Evolutionary conservation across 2,888 invertebrate genomes (phyloP), one percentile per base, ranked within the genome.

Genomic region (Hemistola chrysoprasaria): DNA sequence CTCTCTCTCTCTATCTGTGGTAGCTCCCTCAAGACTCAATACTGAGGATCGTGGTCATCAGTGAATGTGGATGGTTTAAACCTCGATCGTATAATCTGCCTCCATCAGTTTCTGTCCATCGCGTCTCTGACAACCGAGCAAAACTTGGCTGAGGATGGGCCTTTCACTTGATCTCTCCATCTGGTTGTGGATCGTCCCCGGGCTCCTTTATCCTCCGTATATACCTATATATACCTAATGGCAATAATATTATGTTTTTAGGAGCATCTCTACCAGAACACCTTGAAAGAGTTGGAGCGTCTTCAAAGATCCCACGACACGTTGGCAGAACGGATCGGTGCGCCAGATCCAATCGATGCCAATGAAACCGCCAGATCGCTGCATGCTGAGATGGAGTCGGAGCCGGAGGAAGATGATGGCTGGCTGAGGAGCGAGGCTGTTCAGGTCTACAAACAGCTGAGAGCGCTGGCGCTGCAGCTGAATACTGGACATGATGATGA

Each of bases 311-410:
- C 93, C 35, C 95, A 94, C 68, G 91, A 92, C 66, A 92, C 93
- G 1, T 84, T 95, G 6, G 92, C 93, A 32, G 93, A 93, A 53
- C 90, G 94, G 46, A 84, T 95, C 55, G 94, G 94, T 23, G 90
- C 92, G 6, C 89, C 93, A 16, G 88, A 89, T 8, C 76, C 90
- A 7, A 65, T 75, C 0, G 79, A 86, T 31, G 66, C 71, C 8
- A 66, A 78, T 5, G 79, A 80, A 56, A 82, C 91, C 4, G 90
- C 91, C 50, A 59, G 95, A 48, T 97, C 97, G 10, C 90, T 98
- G 43, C 95, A 96, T 70, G 96, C 95, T 53, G 97, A 98, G 90
- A 95, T 98, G 93, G 97, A 97, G 75, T 92, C 94, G 33, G 94
- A 94, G 45, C 92, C 92, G 1, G 90, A 80, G 41, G 67, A 79